phyloP scores from a whole-genome alignment of 2,797 vertebrate genomes.

The Cirrhinus molitorella region DNA sequence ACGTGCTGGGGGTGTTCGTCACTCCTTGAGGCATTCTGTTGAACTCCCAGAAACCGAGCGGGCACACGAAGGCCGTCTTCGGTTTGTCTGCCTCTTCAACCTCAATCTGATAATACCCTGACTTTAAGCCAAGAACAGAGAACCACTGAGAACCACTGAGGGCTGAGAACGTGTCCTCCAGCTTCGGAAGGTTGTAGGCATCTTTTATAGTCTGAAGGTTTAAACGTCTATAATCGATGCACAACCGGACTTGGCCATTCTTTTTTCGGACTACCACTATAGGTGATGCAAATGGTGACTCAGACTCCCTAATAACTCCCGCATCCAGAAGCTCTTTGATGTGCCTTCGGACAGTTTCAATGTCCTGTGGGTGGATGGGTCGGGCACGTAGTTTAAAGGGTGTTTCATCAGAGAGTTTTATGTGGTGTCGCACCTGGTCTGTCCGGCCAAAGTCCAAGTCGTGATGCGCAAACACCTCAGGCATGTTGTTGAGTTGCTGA shows the following conservation, averaged over 20 bases:
- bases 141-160: too few relatives aligned
- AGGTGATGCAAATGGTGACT: neutral
- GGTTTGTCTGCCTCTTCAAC: too few relatives aligned
- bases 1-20: too few relatives aligned
- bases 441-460: slow-evolving; percentile 51
- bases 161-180: too few relatives aligned
- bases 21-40: too few relatives aligned
- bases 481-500: slow-evolving; percentile 40
- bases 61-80: too few relatives aligned
- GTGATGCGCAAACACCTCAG: slow-evolving; percentile 47
- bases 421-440: slow-evolving; percentile 49
- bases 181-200: too few relatives aligned
- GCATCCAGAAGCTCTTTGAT: slow-evolving; percentile 10
- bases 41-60: too few relatives aligned
- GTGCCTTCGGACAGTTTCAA: neutral
- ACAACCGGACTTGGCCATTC: neutral
- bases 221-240: too few relatives aligned
- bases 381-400: slow-evolving; percentile 40
- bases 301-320: neutral
- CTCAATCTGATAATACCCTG: too few relatives aligned
- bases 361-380: slow-evolving; percentile 39
- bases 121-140: slow-evolving; percentile 11
- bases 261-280: slow-evolving; percentile 24
- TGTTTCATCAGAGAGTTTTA: slow-evolving; percentile 41
- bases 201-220: too few relatives aligned